phyloP scores from a whole-genome alignment of 2,113 vertebrate species.

The Girardinichthys multiradiatus region DNA sequence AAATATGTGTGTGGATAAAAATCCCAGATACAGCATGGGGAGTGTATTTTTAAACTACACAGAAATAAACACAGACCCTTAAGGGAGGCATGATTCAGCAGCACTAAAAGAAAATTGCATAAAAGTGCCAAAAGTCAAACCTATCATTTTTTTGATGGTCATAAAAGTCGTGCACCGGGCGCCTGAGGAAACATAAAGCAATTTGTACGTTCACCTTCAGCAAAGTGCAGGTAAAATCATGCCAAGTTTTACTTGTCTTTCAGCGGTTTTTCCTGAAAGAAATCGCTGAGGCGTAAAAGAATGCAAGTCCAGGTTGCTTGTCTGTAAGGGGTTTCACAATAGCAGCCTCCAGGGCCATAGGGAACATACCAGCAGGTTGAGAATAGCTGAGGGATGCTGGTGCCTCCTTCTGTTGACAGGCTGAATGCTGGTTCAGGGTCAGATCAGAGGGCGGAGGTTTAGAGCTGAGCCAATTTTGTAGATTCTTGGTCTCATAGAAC shows the following conservation, averaged over 20 bases:
- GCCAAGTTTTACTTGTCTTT: constrained; percentile 4
- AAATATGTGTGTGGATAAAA: neutral
- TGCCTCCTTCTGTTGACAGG: constrained; percentile 22
- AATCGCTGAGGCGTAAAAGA: constrained; percentile 39
- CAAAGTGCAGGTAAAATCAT: constrained; percentile 14
- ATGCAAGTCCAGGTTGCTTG: constrained; percentile 41
- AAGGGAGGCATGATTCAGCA: constrained; percentile 4
- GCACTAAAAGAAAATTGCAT: neutral
- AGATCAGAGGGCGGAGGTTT: constrained; percentile 18
- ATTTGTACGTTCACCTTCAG: neutral
- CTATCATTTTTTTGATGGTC: neutral
- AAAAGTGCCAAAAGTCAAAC: constrained; percentile 1
- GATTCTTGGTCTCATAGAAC: neutral
- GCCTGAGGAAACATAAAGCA: constrained; percentile 1
- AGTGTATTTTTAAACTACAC: constrained; percentile 3
- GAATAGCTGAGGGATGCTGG: constrained; percentile 24
- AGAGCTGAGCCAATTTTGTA: constrained; percentile 8
- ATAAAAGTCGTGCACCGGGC: constrained; percentile 1
- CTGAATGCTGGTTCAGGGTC: constrained; percentile 25
- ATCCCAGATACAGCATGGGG: neutral
- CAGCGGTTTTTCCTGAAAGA: constrained; percentile 22
- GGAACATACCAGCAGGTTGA: constrained; percentile 44
- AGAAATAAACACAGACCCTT: constrained; percentile 1
- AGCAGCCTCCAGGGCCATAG: constrained; percentile 51
- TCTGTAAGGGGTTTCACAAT: constrained; percentile 52